Evolutionary conservation across 1,140 invertebrate species (phyloP).

Genomic region (Epicauta chinensis): DNA sequence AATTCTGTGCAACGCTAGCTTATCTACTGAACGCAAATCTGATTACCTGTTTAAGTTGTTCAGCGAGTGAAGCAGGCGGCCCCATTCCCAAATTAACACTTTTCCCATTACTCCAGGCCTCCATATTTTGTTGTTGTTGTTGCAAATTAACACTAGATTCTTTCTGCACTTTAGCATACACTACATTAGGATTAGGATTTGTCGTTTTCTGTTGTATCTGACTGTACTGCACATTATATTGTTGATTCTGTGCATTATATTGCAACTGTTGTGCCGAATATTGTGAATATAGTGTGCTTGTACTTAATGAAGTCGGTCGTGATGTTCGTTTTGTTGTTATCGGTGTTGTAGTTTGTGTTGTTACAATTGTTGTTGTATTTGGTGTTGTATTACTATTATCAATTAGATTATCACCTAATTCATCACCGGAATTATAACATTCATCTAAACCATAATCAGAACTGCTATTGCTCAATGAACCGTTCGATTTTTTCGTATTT

Average conservation of each 20-base stretch:
- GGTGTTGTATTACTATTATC: constrained; percentile 14
- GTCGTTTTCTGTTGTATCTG: constrained; percentile 23
- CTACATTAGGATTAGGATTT: constrained; percentile 23
- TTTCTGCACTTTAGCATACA: constrained; percentile 41
- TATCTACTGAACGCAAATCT: neutral
- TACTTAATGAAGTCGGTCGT: neutral
- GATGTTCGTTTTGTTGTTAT: constrained; percentile 1
- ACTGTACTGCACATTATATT: constrained; percentile 32
- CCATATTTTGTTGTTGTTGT: constrained; percentile 28
- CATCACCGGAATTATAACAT: constrained; percentile 63
- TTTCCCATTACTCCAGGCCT: constrained; percentile 34
- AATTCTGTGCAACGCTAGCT: too few relatives aligned
- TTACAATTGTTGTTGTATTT: constrained; percentile 16
- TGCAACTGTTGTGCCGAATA: constrained; percentile 25
- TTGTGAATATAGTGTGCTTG: constrained; percentile 22
- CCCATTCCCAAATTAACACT: constrained; percentile 41
- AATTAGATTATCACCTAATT: constrained; percentile 47
- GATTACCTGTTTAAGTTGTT: constrained; percentile 72
- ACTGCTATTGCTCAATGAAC: constrained; percentile 40
- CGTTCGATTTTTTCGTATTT: constrained; percentile 32
- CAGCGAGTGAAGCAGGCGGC: constrained; percentile 67
- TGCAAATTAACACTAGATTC: constrained; percentile 27
- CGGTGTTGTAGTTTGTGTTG: constrained; percentile 15
- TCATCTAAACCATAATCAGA: constrained; percentile 66
- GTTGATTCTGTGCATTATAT: constrained; percentile 27